phyloP scores from a whole-genome alignment of 1,140 invertebrate genomes.

The Linepithema humile region DNA sequence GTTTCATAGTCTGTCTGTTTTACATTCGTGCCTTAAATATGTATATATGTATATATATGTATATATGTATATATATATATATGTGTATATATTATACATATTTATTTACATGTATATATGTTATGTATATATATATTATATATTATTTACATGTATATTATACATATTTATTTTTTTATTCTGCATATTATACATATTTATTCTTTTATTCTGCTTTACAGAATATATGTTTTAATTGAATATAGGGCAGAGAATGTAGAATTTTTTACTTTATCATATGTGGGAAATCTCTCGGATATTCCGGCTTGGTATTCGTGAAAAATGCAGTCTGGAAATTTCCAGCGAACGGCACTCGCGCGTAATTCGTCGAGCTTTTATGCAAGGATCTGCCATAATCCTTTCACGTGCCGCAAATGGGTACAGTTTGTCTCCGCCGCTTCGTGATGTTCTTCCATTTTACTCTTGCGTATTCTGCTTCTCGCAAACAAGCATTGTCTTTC shows the following conservation, averaged over 20 bases:
- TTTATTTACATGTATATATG: too few species aligned
- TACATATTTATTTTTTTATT: not conserved
- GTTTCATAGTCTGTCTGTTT: not conserved
- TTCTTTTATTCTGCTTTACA: not conserved
- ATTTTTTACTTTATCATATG: not conserved
- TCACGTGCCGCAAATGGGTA: conserved; percentile 53
- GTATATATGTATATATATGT: too few species aligned
- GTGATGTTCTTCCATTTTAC: conserved; percentile 19
- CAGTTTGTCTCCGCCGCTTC: conserved; percentile 45
- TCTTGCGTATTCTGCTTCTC: not conserved
- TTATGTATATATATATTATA: too few species aligned
- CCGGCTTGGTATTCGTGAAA: conserved; percentile 12
- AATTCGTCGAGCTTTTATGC: conserved; percentile 40
- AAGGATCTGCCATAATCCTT: conserved; percentile 48
- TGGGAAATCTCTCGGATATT: not conserved
- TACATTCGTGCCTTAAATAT: not conserved
- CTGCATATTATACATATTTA: too few species aligned
- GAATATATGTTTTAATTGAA: not conserved
- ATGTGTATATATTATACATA: too few species aligned
- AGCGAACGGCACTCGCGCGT: not conserved
- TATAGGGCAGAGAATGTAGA: not conserved
- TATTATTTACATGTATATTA: too few species aligned
- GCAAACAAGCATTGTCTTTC: not conserved
- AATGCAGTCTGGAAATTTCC: conserved; percentile 33
- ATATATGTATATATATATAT: too few species aligned